Conservation (phyloP, 1,140 invertebrate genomes). For the Cephus cinctus region DNA sequence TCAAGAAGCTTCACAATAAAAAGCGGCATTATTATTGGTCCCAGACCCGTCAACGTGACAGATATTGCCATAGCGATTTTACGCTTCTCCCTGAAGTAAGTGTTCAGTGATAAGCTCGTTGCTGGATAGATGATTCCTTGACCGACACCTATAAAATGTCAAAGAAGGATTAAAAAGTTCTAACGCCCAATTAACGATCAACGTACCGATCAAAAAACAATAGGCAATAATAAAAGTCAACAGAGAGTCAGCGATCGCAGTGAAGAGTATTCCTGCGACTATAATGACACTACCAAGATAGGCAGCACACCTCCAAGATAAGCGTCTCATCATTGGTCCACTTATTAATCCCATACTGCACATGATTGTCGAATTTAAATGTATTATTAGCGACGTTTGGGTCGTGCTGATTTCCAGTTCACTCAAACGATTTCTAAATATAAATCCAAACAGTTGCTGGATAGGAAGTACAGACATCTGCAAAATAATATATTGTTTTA, state of each 20-base stretch:
- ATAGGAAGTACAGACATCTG: constrained; percentile 30
- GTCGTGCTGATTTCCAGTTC: constrained; percentile 28
- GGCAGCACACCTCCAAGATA: constrained; percentile 30
- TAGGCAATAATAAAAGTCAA: constrained; percentile 30
- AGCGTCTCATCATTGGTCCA: constrained; percentile 39
- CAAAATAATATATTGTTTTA: not conserved
- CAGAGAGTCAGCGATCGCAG: constrained; percentile 34
- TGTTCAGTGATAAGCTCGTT: constrained; percentile 45
- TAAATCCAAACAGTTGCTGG: constrained; percentile 38
- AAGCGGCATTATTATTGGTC: constrained; percentile 49
- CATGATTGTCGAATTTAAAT: constrained; percentile 34
- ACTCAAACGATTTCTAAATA: constrained; percentile 31
- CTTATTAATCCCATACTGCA: constrained; percentile 36
- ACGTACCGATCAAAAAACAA: constrained; percentile 39
- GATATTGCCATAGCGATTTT: constrained; percentile 49
- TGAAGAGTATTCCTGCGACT: constrained; percentile 33
- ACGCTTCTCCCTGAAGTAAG: constrained; percentile 50
- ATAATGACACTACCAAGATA: constrained; percentile 29
- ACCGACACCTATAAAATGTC: constrained; percentile 32
- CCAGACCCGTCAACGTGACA: constrained; percentile 46
- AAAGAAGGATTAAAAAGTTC: not conserved
- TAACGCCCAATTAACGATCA: too few relatives aligned
- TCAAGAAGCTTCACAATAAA: constrained; percentile 35
- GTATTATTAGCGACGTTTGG: constrained; percentile 36
- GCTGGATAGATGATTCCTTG: constrained; percentile 42